A percentile compares a stretch with the other conserved stretches of the same genome.
Conservation (phyloP, 2,113 vertebrate species). For the Dolichallabes microphthalmus region DNA sequence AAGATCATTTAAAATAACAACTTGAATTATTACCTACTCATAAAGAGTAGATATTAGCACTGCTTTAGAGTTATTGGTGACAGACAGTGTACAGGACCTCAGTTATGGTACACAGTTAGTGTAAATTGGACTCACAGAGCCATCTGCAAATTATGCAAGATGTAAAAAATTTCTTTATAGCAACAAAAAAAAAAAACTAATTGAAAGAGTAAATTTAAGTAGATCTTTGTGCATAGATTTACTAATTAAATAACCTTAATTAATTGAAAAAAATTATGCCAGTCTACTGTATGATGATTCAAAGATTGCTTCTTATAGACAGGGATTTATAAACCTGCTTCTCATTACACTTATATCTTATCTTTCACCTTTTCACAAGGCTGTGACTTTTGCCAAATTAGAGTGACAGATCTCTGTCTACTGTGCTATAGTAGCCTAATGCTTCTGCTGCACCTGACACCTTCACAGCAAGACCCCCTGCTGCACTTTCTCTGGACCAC, state of each 20-base stretch:
- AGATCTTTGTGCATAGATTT: background rate
- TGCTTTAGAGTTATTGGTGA: background rate
- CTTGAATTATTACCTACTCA: no score
- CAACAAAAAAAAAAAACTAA: background rate
- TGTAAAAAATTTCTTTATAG: background rate
- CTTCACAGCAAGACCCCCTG: conserved; percentile 47
- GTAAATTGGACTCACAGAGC: background rate
- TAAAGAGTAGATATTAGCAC: background rate
- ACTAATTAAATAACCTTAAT: background rate
- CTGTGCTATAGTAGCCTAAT: conserved; percentile 8
- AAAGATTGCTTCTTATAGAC: background rate
- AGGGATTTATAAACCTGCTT: background rate
- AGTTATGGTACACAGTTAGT: background rate
- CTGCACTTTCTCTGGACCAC: conserved; percentile 58
- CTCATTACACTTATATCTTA: background rate
- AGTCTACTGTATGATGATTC: no score
- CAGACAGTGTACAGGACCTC: background rate
- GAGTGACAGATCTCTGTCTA: conserved; percentile 24
- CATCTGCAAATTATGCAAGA: background rate
- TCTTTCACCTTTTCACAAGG: background rate
- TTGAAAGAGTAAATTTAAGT: background rate
- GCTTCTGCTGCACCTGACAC: conserved; percentile 37
- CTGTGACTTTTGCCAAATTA: conserved; percentile 7
- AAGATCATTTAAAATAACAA: background rate
- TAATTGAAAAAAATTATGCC: background rate